Base-by-base conservation (phyloP, 1,140 invertebrate species). In the Periplaneta americana region DNA sequence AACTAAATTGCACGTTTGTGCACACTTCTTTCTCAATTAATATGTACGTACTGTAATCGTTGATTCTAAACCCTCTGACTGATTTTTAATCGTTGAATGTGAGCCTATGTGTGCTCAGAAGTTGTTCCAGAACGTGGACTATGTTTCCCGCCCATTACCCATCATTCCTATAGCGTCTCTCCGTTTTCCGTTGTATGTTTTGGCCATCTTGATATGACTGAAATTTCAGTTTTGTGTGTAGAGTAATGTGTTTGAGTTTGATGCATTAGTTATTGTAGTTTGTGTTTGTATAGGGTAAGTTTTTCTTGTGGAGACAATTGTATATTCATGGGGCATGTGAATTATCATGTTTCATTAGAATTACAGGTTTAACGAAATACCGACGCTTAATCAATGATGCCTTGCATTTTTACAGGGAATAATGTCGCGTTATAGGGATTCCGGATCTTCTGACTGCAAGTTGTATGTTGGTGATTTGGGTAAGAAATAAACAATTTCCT, bases 391-490 rank as follows among this genome's bases (percentile, higher is more conserved):
- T 66, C 48, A 28, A n/a, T 28, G 48, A 8, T 66, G 48, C 28
- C 22, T 66, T 48, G 22, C 15, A 48, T 66, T 66, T 48, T 57
- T 66, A 1, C 48, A 66, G 36, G 35, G 22, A 11, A 78, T 4
- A 37, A 78, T 78, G 77, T 78, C 77, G n/a, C 35, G 77, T 37
- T 78, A 78, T 22, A 78, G 77, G 39, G 77, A 78, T 48, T 78
- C 77, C 87, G 92, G 93, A 81, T 84, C 86, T 48, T 92, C 93
- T 74, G 98, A 99, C 87, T 96, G 96, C 85, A 99, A 99, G 89
- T 94, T 99, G 15, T 99, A 99, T 88, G 97, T 99, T 34, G 98
- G 98, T 48, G 97, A 99, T 91, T 91, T 99, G 86, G 95, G 93
- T 77, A 95, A 93, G 83, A 28, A n/a, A n/a, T n/a, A n/a, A n/a